Evolutionary conservation across 2,888 invertebrate genomes (phyloP), one percentile per base, ranked within the genome.

Genomic region (Salticus scenicus): DNA sequence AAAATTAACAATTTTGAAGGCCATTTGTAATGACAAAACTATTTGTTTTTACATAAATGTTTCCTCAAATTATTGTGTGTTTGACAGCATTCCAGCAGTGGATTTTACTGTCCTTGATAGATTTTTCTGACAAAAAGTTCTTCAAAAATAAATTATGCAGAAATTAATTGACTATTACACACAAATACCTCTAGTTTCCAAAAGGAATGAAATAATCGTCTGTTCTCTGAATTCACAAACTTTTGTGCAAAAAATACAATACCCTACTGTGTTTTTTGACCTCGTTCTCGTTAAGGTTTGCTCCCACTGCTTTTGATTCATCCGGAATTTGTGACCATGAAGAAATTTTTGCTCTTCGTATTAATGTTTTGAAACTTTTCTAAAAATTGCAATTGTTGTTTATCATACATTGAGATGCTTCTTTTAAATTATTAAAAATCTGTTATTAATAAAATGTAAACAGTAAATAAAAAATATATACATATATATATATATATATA

Each of bases 291-390:
- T 57, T 57, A 2, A 24, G 57, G 57, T 57, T 57, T 57, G 8
- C 5, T 24, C 5, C 20, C 14, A 1, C 2, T n/a, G 24, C 24
- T n/a, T 24, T 20, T 57, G 57, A 57, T 57, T 57, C 57, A 57
- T 57, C 57, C 12, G 24, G 4, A 57, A 57, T 57, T 57, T 57
- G 24, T 57, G 57, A 57, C 57, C 57, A 17, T 12, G 5, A 24
- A 57, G 57, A 57, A n/a, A 57, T 24, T 20, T 57, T 57, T 24
- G 24, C 57, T 57, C 57, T 57, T 24, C 57, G 57, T 24, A 57
- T 57, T 20, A 20, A 24, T 7, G 24, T 57, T 24, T n/a, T n/a
- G n/a, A n/a, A n/a, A n/a, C n/a, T n/a, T n/a, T n/a, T n/a, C n/a
- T n/a, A n/a, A n/a, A n/a, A n/a, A n/a, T n/a, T n/a, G n/a, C n/a